Conservation (phyloP, 2,113 vertebrate genomes). For the Prunella fulvescens region DNA sequence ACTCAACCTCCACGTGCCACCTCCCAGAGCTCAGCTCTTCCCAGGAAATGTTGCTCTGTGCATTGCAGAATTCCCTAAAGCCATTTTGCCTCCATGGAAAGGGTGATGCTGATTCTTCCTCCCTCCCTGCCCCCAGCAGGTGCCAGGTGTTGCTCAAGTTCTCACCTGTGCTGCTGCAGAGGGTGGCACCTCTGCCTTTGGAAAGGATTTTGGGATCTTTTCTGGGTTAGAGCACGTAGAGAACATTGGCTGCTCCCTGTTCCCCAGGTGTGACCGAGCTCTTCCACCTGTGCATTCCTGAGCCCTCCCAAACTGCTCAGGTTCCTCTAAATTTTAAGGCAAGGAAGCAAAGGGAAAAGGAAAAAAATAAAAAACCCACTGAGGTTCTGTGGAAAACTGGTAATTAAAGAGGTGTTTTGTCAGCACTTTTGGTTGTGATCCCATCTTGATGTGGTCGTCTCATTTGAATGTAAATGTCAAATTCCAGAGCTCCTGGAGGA, state of each 20-base stretch:
- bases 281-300: rapidly evolving
- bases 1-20: rapidly evolving
- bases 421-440: constrained; percentile 15
- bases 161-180: background rate
- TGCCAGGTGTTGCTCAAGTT: background rate
- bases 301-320: background rate
- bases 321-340: background rate
- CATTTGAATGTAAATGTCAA: constrained; percentile 41
- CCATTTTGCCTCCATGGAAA: rapidly evolving
- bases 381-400: background rate
- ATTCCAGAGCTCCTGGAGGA: constrained; percentile 9
- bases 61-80: rapidly evolving
- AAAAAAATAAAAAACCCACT: background rate
- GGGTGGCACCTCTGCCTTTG: background rate
- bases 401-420: constrained; percentile 24
- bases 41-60: rapidly evolving
- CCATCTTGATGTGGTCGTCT: constrained; percentile 19
- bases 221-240: rapidly evolving
- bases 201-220: background rate
- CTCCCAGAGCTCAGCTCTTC: background rate
- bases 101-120: background rate
- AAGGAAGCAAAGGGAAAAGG: background rate
- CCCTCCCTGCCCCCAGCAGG: background rate
- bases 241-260: rapidly evolving
- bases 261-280: background rate